Percentiles rank a stretch among this genome's conserved stretches.
Evolutionary conservation across 1,140 invertebrate species (phyloP).

Genomic region (Drosophila triauraria): DNA sequence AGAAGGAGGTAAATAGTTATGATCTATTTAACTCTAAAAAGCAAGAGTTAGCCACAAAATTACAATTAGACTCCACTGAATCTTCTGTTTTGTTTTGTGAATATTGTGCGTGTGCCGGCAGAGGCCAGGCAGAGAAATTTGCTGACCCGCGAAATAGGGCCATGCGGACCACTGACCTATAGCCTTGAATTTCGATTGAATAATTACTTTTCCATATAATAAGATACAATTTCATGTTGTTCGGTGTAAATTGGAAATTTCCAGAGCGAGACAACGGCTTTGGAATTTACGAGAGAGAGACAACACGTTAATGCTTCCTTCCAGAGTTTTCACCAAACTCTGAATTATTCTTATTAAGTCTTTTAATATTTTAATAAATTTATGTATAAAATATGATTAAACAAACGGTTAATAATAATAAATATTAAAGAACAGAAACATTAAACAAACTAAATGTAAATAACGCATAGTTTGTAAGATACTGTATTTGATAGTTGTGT

Average conservation of each 20-base stretch:
- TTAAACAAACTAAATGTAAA: background rate
- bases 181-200: background rate
- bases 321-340: slow-evolving; percentile 2
- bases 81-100: too few relatives aligned
- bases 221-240: background rate
- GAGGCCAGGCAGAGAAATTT: too few relatives aligned
- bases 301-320: background rate
- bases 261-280: slow-evolving; percentile 4
- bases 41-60: too few relatives aligned
- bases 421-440: background rate
- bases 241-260: slow-evolving; percentile 10
- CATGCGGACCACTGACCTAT: too few relatives aligned
- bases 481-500: background rate
- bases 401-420: background rate
- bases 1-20: too few relatives aligned
- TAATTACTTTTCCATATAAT: too few relatives aligned
- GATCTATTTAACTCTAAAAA: too few relatives aligned
- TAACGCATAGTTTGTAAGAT: too few relatives aligned
- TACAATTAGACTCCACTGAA: too few relatives aligned
- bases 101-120: too few relatives aligned
- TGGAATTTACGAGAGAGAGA: background rate
- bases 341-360: background rate
- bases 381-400: too few relatives aligned
- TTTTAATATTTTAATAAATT: background rate
- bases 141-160: too few relatives aligned